Evolutionary conservation across 2,888 invertebrate genomes (phyloP), one percentile per base, ranked within the genome.

Genomic region (Tetragonula carbonaria): DNA sequence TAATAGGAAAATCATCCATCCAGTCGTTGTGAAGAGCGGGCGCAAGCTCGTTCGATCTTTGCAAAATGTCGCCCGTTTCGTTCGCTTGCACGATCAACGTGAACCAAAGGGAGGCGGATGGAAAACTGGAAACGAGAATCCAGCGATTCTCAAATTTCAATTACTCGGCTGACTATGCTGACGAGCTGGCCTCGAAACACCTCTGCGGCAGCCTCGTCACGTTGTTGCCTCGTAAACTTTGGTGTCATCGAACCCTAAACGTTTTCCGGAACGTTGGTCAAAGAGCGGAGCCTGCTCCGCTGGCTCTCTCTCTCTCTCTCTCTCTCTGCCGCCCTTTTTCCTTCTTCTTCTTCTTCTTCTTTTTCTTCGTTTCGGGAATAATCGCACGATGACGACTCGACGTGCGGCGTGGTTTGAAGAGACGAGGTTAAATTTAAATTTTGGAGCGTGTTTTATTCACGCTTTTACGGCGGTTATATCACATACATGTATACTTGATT

Each of bases 111-210:
- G 38, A 38, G 38, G 33, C 33, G 33, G 33, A 38, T 6, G 62
- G 33, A 53, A 78, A 78, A 74, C 59, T 80, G 67, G 77, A 53
- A 85, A 82, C 53, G 33, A 62, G 76, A 72, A 45, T 73, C 70
- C 71, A 71, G 79, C 79, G 84, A 86, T 80, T 86, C 87, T 89
- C 82, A 45, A 78, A 86, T 87, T 84, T 86, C 88, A 82, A 82
- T 87, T 80, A 74, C 65, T 65, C 16, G 28, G 14, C 28, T n/a
- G 59, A 45, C 71, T 45, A 45, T 45, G 66, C 2, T 21, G n/a
- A 21, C 38, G 23, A 74, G 78, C 38, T 21, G 67, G 45, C 23
- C 28, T 4, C 50, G 28, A 74, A 70, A 67, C 59, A 72, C 21
- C 68, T 13, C 65, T 5, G 28, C 18, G 8, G 8, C 45, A 45